These are phyloP conservation scores for Drosophila testacea DNA, from an alignment of 2,888 invertebrate genomes.

Conservation along the genomic window DNA sequence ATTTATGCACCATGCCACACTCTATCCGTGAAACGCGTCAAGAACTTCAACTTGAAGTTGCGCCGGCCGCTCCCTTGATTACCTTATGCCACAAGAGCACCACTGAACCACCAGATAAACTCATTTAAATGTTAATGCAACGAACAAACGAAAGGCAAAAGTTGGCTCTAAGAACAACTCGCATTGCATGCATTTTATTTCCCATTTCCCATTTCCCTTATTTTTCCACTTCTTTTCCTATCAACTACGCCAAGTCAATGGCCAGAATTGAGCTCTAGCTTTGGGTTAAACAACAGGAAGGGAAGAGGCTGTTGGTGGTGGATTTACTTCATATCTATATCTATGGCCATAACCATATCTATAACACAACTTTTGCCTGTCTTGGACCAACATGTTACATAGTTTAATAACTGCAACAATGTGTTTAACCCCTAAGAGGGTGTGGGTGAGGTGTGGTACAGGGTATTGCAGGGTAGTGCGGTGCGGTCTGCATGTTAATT, in stretches of 20 bases:
- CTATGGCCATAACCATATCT: conserved; percentile 19
- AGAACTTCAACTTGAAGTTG: conserved; percentile 17
- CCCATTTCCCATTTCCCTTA: conserved; percentile 28
- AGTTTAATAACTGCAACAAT: conserved; percentile 75
- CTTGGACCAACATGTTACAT: conserved; percentile 55
- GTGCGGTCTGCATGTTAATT: conserved; percentile 72
- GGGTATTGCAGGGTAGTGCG: conserved; percentile 19
- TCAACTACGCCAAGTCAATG: conserved; percentile 35
- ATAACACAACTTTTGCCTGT: conserved; percentile 21
- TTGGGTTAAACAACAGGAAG: neutral
- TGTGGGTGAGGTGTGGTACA: conserved; percentile 6
- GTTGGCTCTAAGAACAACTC: conserved; percentile 39
- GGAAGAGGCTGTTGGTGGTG: conserved; percentile 13
- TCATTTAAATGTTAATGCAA: conserved; percentile 81
- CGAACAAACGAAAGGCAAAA: conserved; percentile 39
- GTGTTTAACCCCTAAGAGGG: conserved; percentile 59
- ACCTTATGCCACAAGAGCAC: conserved; percentile 12
- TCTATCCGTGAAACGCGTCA: conserved; percentile 11
- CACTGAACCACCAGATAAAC: conserved; percentile 63
- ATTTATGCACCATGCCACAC: conserved; percentile 55
- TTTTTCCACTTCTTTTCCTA: neutral
- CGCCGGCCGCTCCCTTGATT: conserved; percentile 13
- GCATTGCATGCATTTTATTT: conserved; percentile 70
- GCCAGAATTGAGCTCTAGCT: neutral
- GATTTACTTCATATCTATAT: conserved; percentile 11